phyloP scores from a whole-genome alignment of 1,140 invertebrate genomes.

The Caenorhabditis brenneri region DNA sequence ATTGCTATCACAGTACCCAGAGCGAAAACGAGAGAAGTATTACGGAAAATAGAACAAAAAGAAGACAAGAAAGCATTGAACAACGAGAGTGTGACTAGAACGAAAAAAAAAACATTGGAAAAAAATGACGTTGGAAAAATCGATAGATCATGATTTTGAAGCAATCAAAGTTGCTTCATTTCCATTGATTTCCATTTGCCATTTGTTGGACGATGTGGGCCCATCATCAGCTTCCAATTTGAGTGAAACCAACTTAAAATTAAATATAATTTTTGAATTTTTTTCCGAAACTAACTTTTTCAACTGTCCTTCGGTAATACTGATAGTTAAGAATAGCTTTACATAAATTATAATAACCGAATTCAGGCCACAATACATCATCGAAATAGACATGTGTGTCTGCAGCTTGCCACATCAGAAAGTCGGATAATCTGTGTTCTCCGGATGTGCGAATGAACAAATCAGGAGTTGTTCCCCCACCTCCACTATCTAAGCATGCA shows the following conservation, averaged over 20 bases:
- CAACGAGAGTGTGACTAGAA: slow-evolving; percentile 17
- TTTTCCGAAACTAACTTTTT: background rate
- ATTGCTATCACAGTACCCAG: background rate
- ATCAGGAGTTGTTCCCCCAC: slow-evolving; percentile 80
- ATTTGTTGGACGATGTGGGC: background rate
- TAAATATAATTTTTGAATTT: background rate
- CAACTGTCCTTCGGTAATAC: slow-evolving; percentile 29
- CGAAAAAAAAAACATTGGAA: background rate
- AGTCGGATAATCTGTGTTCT: slow-evolving; percentile 92
- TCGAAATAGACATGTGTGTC: slow-evolving; percentile 65
- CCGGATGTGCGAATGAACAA: slow-evolving; percentile 92
- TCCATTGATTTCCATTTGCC: background rate
- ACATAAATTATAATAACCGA: slow-evolving; percentile 63
- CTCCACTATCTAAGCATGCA: slow-evolving; percentile 81
- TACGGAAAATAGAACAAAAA: background rate
- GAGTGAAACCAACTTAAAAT: background rate
- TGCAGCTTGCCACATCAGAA: slow-evolving; percentile 90
- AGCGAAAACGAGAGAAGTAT: background rate
- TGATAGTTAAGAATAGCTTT: slow-evolving; percentile 65
- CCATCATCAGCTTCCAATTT: background rate
- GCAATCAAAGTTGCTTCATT: background rate
- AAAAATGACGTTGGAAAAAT: background rate
- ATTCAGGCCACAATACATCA: slow-evolving; percentile 67
- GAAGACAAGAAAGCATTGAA: background rate
- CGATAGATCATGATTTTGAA: background rate